Evolutionary conservation across 2,888 invertebrate species (phyloP), one percentile per base, ranked within the genome.

Genomic region (Junonia oenone): DNA sequence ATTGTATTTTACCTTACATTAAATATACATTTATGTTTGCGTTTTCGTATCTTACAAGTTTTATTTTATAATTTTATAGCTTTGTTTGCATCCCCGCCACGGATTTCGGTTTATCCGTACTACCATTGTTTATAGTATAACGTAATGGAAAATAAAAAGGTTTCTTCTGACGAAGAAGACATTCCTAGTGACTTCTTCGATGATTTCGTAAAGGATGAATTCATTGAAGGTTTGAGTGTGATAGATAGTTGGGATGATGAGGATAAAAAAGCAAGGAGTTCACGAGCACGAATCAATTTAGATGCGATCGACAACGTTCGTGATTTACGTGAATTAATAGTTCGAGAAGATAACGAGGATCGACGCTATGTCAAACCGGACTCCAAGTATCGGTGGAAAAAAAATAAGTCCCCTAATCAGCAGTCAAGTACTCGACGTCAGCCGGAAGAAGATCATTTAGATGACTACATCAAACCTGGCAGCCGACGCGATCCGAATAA

Each of bases 111-210:
- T 22, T 43, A 11, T 43, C 6, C 13, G 22, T 26, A 26, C 1
- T 26, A 26, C 22, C n/a, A 26, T n/a, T 13, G 8, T 8, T 6
- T 13, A 13, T 43, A 43, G 13, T 26, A 22, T 50, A 51, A 50
- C 31, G 38, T 61, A 38, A 63, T 68, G 75, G 73, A 65, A 26
- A 65, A 62, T 48, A 58, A 57, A 71, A 78, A 45, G 61, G 56
- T 45, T 31, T 61, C 67, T 52, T 78, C 73, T 15, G 83, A 79
- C 31, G 68, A 68, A 33, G 89, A 89, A 66, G 88, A 89, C 64
- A 72, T 90, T 59, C 84, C 89, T 4, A 89, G 87, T 76, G 88
- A 89, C 74, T 89, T 89, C 68, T 89, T 90, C 65, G 90, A 90
- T 63, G 89, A 89, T 62, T 89, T 90, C 67, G 73, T 62, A 55